These are phyloP conservation scores for Dicrostonyx torquatus DNA, from an alignment of 2,797 vertebrate species.

Conservation along the genomic window DNA sequence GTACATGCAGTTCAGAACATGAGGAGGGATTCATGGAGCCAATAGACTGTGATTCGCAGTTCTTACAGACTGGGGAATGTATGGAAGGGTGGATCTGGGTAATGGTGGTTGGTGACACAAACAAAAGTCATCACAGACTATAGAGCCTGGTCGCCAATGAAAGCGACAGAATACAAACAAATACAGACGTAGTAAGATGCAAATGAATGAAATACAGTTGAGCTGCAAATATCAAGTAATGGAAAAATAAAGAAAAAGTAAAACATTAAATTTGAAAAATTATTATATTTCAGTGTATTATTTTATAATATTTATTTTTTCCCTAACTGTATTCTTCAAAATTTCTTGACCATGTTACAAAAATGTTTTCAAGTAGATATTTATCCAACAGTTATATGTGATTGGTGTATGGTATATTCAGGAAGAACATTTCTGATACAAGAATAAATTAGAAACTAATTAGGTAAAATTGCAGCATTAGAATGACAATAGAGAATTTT, in stretches of 20 bases:
- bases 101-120: not conserved
- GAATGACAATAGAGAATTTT: not conserved
- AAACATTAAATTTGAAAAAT: not conserved
- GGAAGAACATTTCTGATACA: not conserved
- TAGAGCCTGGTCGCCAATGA: not conserved
- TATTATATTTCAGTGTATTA: not conserved
- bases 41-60: not conserved
- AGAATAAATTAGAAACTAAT: not conserved
- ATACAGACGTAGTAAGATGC: not conserved
- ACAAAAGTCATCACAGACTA: not conserved
- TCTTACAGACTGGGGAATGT: not conserved
- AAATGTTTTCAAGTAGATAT: not conserved
- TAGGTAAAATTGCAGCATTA: not conserved
- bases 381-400: not conserved
- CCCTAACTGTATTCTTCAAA: not conserved
- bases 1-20: not conserved
- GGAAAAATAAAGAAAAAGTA: not conserved
- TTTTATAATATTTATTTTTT: not conserved
- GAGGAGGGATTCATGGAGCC: not conserved
- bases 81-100: not conserved
- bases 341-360: not conserved
- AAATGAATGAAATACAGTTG: not conserved
- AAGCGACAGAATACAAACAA: not conserved
- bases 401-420: not conserved
- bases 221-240: not conserved